Percentiles rank a stretch among this genome's conserved stretches.
Conservation (phyloP, 35 echinoderm and acorn worm species). For the Stichopus chloronotus region DNA sequence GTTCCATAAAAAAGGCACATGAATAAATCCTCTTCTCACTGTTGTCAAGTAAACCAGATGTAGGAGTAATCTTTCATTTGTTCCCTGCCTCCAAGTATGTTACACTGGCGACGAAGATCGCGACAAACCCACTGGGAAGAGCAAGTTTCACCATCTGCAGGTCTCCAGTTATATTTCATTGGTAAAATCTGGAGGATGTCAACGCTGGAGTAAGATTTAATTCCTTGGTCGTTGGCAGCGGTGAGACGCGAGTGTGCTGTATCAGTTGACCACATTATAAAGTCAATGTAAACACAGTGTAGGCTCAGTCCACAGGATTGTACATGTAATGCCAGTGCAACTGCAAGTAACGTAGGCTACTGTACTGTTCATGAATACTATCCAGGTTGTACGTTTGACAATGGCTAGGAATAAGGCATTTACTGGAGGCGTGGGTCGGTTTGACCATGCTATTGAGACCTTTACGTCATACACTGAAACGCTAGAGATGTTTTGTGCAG, state of each 20-base stretch:
- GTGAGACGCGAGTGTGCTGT: conserved; percentile 17
- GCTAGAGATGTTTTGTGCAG: conserved; percentile 37
- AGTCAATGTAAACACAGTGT: conserved; percentile 24
- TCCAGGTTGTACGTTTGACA: background rate
- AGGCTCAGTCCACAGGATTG: conserved; percentile 9
- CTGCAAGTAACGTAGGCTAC: conserved; percentile 24
- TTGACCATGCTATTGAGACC: conserved; percentile 6
- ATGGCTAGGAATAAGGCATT: conserved; percentile 1
- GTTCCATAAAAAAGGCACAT: too few species aligned
- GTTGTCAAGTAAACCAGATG: background rate
- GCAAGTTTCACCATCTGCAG: background rate
- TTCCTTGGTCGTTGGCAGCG: conserved; percentile 46
- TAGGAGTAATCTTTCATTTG: background rate
- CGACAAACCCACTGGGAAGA: conserved; percentile 16
- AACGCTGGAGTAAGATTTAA: conserved; percentile 25
- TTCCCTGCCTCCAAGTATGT: conserved; percentile 21
- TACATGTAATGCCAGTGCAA: background rate
- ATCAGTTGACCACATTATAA: background rate
- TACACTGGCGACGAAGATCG: conserved; percentile 17
- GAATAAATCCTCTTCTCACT: background rate
- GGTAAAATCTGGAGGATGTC: conserved; percentile 27
- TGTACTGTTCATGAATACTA: conserved; percentile 8
- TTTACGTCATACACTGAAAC: conserved; percentile 42
- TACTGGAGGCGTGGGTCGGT: conserved; percentile 3
- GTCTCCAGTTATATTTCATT: background rate